phyloP scores from a whole-genome alignment of 2,888 invertebrate species.

The Calephelis perditalis region DNA sequence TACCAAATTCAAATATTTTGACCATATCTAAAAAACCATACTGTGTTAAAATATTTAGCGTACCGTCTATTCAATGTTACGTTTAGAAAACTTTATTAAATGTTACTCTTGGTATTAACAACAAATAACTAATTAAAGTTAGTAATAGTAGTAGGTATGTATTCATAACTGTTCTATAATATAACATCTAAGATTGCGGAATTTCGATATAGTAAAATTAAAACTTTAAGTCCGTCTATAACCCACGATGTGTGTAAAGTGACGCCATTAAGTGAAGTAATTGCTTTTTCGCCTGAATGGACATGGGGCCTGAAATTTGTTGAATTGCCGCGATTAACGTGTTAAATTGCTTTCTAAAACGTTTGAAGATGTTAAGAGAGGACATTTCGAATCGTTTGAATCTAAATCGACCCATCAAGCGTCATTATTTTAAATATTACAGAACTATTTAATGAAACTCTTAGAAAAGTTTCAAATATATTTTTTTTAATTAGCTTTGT shows the following conservation, averaged over 20 bases:
- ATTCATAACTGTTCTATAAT: no score
- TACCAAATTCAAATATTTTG: no score
- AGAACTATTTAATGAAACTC: no score
- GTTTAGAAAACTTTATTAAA: no score
- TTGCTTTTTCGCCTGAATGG: conserved; percentile 74
- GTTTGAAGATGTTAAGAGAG: conserved; percentile 24
- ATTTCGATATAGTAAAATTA: conserved; percentile 16
- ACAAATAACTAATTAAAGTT: no score
- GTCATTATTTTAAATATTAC: neutral
- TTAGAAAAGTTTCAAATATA: no score
- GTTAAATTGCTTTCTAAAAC: conserved; percentile 67
- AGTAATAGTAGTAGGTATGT: no score
- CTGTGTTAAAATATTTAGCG: no score
- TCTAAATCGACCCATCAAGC: neutral
- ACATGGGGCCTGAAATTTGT: conserved; percentile 61
- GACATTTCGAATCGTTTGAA: conserved; percentile 8
- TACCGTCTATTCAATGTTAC: no score
- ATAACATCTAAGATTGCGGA: neutral
- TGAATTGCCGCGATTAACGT: conserved; percentile 70
- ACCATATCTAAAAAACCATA: no score
- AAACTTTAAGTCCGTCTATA: conserved; percentile 66
- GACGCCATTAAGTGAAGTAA: conserved; percentile 73
- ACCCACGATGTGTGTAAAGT: conserved; percentile 55
- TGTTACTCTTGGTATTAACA: no score
- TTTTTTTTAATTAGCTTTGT: no score